A percentile compares a stretch with the other conserved stretches of the same genome.
phyloP scores from a whole-genome alignment of 2,888 invertebrate species.

The Calameuta idolon region DNA sequence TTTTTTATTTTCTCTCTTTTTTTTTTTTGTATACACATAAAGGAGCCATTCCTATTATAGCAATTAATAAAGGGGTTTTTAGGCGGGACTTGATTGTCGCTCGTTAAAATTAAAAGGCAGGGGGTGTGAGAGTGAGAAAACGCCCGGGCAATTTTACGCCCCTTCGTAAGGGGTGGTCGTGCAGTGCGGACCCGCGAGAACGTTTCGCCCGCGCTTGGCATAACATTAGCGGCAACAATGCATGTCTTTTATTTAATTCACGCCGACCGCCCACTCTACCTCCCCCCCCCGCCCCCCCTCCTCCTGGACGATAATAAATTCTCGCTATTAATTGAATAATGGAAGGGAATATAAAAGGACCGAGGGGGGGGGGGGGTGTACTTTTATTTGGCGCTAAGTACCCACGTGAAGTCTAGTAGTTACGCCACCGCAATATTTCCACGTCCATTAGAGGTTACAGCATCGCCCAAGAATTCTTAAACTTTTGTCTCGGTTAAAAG shows the following conservation, averaged over 20 bases:
- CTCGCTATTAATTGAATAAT: constrained; percentile 60
- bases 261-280: constrained; percentile 27
- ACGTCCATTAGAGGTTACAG: constrained; percentile 49
- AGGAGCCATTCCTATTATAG: constrained; percentile 33
- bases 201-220: constrained; percentile 27
- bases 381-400: constrained; percentile 39
- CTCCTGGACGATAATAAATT: constrained; percentile 52
- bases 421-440: constrained; percentile 55
- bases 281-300: constrained; percentile 25
- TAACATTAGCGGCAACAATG: constrained; percentile 53
- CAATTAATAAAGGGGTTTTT: constrained; percentile 49
- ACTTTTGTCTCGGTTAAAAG: constrained; percentile 21
- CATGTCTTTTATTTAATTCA: constrained; percentile 53
- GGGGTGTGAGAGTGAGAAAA: constrained; percentile 22
- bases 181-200: constrained; percentile 18
- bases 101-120: constrained; percentile 46
- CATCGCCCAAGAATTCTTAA: too few species aligned
- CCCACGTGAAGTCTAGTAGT: constrained; percentile 47
- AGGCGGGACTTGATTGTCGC: constrained; percentile 38
- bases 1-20: constrained; percentile 27
- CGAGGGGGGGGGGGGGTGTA: background rate
- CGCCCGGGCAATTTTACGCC: constrained; percentile 36
- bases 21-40: constrained; percentile 8
- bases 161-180: constrained; percentile 24
- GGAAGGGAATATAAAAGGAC: constrained; percentile 46